Evolutionary conservation across 2,888 invertebrate genomes (phyloP).

Genomic region (Drosophila birchii): DNA sequence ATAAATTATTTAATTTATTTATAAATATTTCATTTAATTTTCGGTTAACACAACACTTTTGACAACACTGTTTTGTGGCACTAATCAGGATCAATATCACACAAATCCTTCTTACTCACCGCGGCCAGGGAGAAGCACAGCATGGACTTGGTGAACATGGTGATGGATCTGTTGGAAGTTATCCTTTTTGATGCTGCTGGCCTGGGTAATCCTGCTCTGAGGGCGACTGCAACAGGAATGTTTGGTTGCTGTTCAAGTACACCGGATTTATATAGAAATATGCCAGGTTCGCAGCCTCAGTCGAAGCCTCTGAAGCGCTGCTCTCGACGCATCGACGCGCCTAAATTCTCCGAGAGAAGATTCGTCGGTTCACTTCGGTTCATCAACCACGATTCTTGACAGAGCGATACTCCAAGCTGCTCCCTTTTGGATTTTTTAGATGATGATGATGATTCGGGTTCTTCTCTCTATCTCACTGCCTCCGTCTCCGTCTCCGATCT

Average conservation of each 20-base stretch:
- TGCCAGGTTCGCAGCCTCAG: constrained; percentile 55
- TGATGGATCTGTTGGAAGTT: constrained; percentile 26
- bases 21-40: not conserved
- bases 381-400: constrained; percentile 50
- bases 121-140: constrained; percentile 68
- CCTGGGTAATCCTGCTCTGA: constrained; percentile 78
- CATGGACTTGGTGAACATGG: constrained; percentile 76
- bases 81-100: constrained; percentile 17
- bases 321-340: constrained; percentile 39
- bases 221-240: constrained; percentile 83
- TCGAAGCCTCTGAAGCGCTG: constrained; percentile 10
- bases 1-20: constrained; percentile 1
- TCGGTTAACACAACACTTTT: constrained; percentile 4
- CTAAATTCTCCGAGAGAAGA: constrained; percentile 56
- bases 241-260: constrained; percentile 72
- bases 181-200: constrained; percentile 25
- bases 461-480: constrained; percentile 25
- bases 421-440: constrained; percentile 53
- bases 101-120: constrained; percentile 69
- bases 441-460: constrained; percentile 56
- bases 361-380: constrained; percentile 58
- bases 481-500: constrained; percentile 1
- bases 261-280: constrained; percentile 78
- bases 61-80: constrained; percentile 13
- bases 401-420: constrained; percentile 24